Conservation (phyloP, 2,888 invertebrate species). For the Cerceris ruficornis region DNA sequence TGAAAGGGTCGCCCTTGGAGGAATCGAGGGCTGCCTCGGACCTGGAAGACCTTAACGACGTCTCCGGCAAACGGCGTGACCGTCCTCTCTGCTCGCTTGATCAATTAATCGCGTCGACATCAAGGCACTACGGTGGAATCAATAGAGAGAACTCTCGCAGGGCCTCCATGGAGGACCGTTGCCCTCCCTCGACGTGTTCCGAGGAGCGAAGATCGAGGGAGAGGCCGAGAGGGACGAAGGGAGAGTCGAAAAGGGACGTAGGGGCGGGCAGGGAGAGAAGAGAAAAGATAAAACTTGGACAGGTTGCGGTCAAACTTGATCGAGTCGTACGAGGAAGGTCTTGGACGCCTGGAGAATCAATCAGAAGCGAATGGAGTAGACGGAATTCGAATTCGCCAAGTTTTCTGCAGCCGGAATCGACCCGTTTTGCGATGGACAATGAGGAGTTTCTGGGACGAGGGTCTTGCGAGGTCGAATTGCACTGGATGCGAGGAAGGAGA, state of each 20-base stretch:
- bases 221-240: neutral
- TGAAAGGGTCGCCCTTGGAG: neutral
- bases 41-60: conserved; percentile 54
- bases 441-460: no score
- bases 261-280: neutral
- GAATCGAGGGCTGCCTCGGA: conserved; percentile 19
- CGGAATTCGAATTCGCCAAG: no score
- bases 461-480: no score
- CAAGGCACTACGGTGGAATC: conserved; percentile 34
- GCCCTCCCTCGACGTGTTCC: neutral
- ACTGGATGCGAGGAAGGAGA: no score
- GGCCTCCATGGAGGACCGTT: conserved; percentile 14
- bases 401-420: neutral
- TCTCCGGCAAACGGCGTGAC: conserved; percentile 46
- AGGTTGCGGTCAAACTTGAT: conserved; percentile 1
- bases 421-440: neutral
- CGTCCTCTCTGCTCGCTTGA: conserved; percentile 43
- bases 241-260: neutral
- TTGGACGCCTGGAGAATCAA: neutral
- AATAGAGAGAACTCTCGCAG: conserved; percentile 23
- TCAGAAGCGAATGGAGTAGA: neutral
- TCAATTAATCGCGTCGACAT: conserved; percentile 60
- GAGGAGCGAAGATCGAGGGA: neutral
- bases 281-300: neutral
- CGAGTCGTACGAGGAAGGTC: neutral